Base-by-base conservation (phyloP, 2,888 invertebrate species). In the Pycnomerus fuliginosus region DNA sequence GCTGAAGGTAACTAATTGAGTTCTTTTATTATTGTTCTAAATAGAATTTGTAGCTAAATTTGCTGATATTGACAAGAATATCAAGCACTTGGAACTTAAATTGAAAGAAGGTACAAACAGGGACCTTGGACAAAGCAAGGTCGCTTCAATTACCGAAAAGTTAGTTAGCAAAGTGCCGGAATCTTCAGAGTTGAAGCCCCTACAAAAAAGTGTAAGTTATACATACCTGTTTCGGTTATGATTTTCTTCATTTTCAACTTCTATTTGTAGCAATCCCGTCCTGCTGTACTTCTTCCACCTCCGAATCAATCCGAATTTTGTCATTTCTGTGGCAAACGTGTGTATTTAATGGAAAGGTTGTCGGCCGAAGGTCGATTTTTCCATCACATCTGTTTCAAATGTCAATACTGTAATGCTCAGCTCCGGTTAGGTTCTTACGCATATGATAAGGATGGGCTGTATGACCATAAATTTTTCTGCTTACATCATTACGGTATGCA, bases 321-420 rank as follows among this genome's bases (percentile, higher is more conserved):
- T 75, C 91, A 84, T 76, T 92, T 94, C 74, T 97, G 97, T 74
- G 83, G 85, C 38, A 87, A 89, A 71, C 82, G 90, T 28, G 96
- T 97, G 38, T 97, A 97, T 71, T 82, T 96, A 16, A 93, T 96
- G 77, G 96, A 97, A 72, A 81, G 90, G 52, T 82, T 94, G 52
- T 86, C 84, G 29, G 91, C 94, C 2, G 91, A 92, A 76, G 93
- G 93, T 10, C 80, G 90, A 61, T 90, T 90, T 64, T 84, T 96
- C 69, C 96, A 97, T 74, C 83, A 94, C 43, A 87, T 88, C 28
- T 97, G 97, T 75, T 90, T 97, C 75, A 85, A 70, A 49, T 97
- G 97, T 74, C 89, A 93, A 70, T 91, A 92, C 69, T 97, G 96
- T 73, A 85, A 85, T 61, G 83, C 87, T 2, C 85, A 86, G 46